These are phyloP conservation scores for Chromis chromis DNA, from an alignment of 2,797 vertebrate genomes.

Conservation along the genomic window DNA sequence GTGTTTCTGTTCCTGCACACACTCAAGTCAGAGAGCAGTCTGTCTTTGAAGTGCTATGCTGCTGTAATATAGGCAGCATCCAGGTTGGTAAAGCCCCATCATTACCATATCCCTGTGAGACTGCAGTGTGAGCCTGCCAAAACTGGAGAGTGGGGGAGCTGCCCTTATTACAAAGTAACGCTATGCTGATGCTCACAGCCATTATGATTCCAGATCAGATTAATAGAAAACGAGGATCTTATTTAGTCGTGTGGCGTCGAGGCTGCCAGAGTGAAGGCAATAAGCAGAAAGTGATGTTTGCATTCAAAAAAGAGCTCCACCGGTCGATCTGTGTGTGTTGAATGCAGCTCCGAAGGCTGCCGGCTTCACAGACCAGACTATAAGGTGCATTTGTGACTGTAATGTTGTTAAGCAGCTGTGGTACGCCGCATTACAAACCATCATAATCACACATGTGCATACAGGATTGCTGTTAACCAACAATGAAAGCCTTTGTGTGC, in stretches of 20 bases:
- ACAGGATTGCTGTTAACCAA: constrained; percentile 67
- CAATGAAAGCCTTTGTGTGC: constrained; percentile 81
- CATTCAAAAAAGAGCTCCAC: not conserved
- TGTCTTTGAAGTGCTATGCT: constrained; percentile 77
- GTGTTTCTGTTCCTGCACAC: constrained; percentile 68
- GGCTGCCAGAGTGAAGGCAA: not conserved
- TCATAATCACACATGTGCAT: constrained; percentile 65
- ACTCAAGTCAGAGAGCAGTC: constrained; percentile 64
- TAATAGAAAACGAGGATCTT: constrained; percentile 10
- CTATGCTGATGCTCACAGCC: constrained; percentile 28
- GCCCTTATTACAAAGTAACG: constrained; percentile 52
- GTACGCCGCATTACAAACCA: constrained; percentile 39
- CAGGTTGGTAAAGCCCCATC: constrained; percentile 72
- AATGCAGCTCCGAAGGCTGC: constrained; percentile 3
- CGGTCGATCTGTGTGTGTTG: constrained; percentile 1
- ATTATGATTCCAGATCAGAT: constrained; percentile 29
- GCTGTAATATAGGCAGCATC: constrained; percentile 73
- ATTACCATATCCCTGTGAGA: constrained; percentile 74
- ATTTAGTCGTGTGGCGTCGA: not conserved
- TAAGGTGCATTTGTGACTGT: constrained; percentile 18
- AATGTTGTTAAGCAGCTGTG: constrained; percentile 31
- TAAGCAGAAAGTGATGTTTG: constrained; percentile 1
- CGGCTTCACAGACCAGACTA: not conserved
- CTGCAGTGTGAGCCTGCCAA: constrained; percentile 75
- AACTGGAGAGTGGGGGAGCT: constrained; percentile 23